A percentile compares a stretch with the other conserved stretches of the same genome.
These are phyloP conservation scores for Nephrotoma flavescens DNA, from an alignment of 2,888 invertebrate genomes.

Conservation along the genomic window DNA sequence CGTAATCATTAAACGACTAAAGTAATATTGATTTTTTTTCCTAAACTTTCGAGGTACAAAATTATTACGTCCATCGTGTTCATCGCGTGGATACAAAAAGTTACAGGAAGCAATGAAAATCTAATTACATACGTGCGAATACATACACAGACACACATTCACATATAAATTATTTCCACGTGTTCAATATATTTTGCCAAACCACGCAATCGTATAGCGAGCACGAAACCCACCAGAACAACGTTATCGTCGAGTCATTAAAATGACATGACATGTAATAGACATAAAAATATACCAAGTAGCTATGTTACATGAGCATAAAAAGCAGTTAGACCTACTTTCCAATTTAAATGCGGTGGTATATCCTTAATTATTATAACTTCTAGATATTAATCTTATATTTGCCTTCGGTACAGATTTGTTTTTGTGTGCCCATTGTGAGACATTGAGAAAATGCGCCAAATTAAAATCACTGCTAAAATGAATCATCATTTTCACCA, in stretches of 20 bases:
- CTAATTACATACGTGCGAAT: background rate
- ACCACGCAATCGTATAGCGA: background rate
- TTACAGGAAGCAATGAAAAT: background rate
- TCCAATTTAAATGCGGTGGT: background rate
- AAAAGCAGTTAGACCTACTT: background rate
- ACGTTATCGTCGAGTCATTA: background rate
- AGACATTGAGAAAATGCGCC: slow-evolving; percentile 1
- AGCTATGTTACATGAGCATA: no score
- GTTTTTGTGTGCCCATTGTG: background rate
- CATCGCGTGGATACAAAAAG: background rate
- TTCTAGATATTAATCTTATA: background rate
- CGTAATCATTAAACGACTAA: no score
- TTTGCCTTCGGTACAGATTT: background rate
- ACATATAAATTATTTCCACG: background rate
- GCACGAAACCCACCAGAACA: background rate
- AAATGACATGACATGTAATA: background rate
- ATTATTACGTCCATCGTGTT: background rate
- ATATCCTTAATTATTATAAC: background rate
- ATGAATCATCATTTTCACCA: background rate
- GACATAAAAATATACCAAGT: background rate
- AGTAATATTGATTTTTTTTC: no score
- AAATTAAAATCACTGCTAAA: slow-evolving; percentile 1
- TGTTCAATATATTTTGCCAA: background rate
- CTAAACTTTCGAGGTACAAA: background rate
- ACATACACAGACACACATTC: background rate